A percentile compares a stretch with the other conserved stretches of the same genome.
Evolutionary conservation across 2,888 invertebrate genomes (phyloP).

Genomic region (Lithosia quadra): DNA sequence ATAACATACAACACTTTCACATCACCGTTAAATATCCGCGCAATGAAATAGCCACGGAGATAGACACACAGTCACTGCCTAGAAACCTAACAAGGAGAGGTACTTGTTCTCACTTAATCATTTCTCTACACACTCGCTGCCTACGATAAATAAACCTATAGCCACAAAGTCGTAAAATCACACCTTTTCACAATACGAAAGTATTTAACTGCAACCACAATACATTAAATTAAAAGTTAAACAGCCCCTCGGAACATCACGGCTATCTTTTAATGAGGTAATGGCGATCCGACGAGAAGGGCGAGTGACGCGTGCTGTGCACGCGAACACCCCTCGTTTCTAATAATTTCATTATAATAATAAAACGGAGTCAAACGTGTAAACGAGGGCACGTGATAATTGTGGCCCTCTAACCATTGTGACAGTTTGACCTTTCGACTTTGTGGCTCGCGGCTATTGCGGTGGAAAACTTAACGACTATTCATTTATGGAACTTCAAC

Average conservation of each 20-base stretch:
- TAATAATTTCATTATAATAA: slow-evolving; percentile 84
- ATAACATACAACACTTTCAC: slow-evolving; percentile 7
- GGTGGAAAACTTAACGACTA: background rate
- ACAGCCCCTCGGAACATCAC: slow-evolving; percentile 70
- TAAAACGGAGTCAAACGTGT: slow-evolving; percentile 82
- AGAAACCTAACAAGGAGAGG: slow-evolving; percentile 3
- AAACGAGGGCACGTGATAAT: slow-evolving; percentile 79
- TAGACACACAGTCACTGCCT: slow-evolving; percentile 8
- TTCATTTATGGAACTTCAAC: slow-evolving; percentile 3
- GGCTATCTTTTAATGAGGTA: slow-evolving; percentile 80
- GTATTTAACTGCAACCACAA: slow-evolving; percentile 62
- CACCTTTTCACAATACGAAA: slow-evolving; percentile 69
- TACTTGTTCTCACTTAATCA: slow-evolving; percentile 13
- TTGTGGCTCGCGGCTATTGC: slow-evolving; percentile 14
- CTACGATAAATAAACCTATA: slow-evolving; percentile 24
- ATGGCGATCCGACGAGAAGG: slow-evolving; percentile 69
- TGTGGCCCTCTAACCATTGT: slow-evolving; percentile 58
- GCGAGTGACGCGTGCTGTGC: slow-evolving; percentile 59
- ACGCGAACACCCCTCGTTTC: slow-evolving; percentile 70
- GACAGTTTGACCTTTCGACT: slow-evolving; percentile 48
- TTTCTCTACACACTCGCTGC: slow-evolving; percentile 4
- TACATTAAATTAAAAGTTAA: slow-evolving; percentile 82
- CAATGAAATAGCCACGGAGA: background rate
- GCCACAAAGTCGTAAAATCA: slow-evolving; percentile 64
- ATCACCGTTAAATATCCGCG: slow-evolving; percentile 4